These are phyloP conservation scores for Aix galericulata DNA, from an alignment of 2,113 vertebrate species.

Conservation along the genomic window DNA sequence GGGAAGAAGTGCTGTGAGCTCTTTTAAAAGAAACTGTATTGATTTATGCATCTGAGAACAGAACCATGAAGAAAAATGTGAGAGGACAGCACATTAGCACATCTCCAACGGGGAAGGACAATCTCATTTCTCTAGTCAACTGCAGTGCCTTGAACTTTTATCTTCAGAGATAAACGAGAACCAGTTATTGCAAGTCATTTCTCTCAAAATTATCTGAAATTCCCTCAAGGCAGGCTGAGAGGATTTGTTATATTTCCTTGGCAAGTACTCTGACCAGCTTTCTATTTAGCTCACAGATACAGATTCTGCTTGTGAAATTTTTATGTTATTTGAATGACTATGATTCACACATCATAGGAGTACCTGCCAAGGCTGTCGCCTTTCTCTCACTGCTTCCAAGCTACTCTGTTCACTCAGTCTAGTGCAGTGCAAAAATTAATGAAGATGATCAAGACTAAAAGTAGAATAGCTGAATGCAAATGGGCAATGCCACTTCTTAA, in stretches of 20 bases:
- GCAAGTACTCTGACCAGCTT: neutral
- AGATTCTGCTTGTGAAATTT: neutral
- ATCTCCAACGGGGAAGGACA: neutral
- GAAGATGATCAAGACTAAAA: neutral
- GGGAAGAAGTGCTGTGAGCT: neutral
- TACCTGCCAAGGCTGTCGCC: neutral
- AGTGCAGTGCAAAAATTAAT: neutral
- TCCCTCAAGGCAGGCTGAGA: neutral
- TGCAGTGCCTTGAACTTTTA: neutral
- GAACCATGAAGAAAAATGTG: neutral
- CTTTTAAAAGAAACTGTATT: neutral
- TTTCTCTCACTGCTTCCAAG: neutral
- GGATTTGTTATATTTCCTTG: neutral
- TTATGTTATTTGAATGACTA: neutral
- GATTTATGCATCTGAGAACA: neutral
- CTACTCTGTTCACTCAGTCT: neutral
- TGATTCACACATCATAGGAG: neutral
- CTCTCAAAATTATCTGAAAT: neutral
- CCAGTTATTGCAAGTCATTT: neutral
- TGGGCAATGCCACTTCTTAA: neutral
- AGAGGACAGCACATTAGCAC: neutral
- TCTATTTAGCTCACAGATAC: neutral
- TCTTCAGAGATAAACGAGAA: constrained; percentile 21
- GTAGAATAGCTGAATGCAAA: neutral
- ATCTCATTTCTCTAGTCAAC: neutral